These are phyloP conservation scores for Elaphurus davidianus DNA, from an alignment of 2,113 vertebrate genomes.

Conservation along the genomic window DNA sequence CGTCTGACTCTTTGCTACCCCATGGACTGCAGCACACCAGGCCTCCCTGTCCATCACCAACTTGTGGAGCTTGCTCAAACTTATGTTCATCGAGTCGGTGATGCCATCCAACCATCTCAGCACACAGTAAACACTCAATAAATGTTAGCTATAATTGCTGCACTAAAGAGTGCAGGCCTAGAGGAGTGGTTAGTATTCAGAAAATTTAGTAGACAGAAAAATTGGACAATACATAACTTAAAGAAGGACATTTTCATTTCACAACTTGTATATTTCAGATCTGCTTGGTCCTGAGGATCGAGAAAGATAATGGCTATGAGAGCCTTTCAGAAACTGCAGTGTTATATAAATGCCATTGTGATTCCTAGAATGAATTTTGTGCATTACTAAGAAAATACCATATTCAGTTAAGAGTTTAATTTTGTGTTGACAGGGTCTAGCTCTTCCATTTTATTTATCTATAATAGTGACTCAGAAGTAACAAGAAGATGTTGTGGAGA, in stretches of 20 bases:
- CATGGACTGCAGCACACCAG: neutral
- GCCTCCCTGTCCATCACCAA: neutral
- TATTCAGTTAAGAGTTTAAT: constrained; percentile 30
- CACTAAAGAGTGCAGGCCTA: neutral
- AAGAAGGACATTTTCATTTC: neutral
- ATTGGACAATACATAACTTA: neutral
- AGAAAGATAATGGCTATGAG: neutral
- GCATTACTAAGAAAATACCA: neutral
- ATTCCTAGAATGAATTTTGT: neutral
- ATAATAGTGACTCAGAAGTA: neutral
- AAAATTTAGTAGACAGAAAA: constrained; percentile 30
- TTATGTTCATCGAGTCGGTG: neutral
- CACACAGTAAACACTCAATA: neutral
- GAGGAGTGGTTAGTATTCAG: neutral
- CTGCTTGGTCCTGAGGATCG: neutral
- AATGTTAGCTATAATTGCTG: neutral
- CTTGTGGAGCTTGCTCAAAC: neutral
- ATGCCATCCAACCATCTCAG: neutral
- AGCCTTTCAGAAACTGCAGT: neutral
- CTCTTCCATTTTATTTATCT: constrained; percentile 26
- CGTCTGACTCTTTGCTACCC: neutral
- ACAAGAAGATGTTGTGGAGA: constrained; percentile 10
- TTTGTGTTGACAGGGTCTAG: neutral
- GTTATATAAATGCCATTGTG: neutral
- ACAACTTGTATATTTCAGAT: neutral